A percentile compares a stretch with the other conserved stretches of the same genome.
Conservation (phyloP, 2,888 invertebrate genomes). For the Luffia ferchaultella region DNA sequence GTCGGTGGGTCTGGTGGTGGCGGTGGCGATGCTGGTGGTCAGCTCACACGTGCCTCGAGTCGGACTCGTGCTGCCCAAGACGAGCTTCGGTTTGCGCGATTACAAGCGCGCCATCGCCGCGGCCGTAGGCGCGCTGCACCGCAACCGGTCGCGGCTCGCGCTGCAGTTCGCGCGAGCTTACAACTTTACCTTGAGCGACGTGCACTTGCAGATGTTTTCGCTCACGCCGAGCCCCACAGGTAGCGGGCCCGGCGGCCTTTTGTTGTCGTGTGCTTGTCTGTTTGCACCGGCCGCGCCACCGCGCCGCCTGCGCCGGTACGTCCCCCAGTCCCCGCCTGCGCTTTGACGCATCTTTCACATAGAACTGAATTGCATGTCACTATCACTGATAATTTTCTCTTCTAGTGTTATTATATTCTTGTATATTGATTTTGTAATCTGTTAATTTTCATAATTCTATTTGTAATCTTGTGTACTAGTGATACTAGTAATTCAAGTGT, state of each 20-base stretch:
- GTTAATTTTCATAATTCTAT: too few species aligned
- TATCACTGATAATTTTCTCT: too few species aligned
- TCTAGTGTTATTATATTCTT: too few species aligned
- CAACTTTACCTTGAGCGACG: conserved; percentile 68
- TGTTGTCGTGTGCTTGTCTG: not conserved
- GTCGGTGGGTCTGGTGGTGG: conserved; percentile 8
- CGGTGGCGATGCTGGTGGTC: conserved; percentile 11
- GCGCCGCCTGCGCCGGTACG: not conserved
- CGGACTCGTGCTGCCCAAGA: conserved; percentile 69
- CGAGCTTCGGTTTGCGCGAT: conserved; percentile 71
- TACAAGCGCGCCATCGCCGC: conserved; percentile 72
- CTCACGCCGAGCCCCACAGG: conserved; percentile 80
- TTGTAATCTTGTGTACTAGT: too few species aligned
- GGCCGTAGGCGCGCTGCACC: conserved; percentile 67
- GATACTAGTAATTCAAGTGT: too few species aligned
- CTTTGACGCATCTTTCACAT: too few species aligned
- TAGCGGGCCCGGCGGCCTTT: conserved; percentile 27
- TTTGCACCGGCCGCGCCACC: not conserved
- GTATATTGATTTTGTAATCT: too few species aligned
- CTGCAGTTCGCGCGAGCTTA: conserved; percentile 71
- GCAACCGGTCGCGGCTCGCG: conserved; percentile 38
- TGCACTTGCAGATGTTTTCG: conserved; percentile 72
- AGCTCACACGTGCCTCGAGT: conserved; percentile 40
- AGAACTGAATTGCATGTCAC: too few species aligned
- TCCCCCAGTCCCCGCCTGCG: too few species aligned